Conservation (phyloP, 2,888 invertebrate genomes). For the Diachrysia chrysitis region DNA sequence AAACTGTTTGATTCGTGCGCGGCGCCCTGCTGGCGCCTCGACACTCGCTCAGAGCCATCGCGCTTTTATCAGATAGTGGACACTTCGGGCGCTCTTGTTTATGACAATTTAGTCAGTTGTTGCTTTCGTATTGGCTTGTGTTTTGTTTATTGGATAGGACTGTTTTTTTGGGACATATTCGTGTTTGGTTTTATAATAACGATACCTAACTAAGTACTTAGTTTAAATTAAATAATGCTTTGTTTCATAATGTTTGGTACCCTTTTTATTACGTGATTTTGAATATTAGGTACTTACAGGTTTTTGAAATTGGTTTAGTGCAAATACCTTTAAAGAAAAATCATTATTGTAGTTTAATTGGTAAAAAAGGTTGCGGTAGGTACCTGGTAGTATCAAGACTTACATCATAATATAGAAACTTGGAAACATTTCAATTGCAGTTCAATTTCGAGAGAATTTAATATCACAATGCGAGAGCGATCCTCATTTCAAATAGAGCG, state of each 20-base stretch:
- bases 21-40: not conserved
- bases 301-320: too few relatives aligned
- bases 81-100: not conserved
- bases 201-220: too few relatives aligned
- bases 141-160: not conserved
- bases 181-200: not conserved
- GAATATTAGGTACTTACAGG: too few relatives aligned
- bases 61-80: not conserved
- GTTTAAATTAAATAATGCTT: too few relatives aligned
- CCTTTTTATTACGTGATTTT: too few relatives aligned
- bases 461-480: not conserved
- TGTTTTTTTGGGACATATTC: not conserved
- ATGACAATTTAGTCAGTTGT: not conserved
- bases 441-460: not conserved
- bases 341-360: too few relatives aligned
- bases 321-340: too few relatives aligned
- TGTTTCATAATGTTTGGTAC: too few relatives aligned
- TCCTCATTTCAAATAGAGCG: not conserved
- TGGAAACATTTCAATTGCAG: not conserved
- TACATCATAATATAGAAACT: not conserved
- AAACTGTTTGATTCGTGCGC: not conserved
- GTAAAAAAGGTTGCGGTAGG: too few relatives aligned
- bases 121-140: not conserved
- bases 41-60: not conserved
- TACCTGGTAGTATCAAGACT: not conserved